A percentile compares a stretch with the other conserved stretches of the same genome.
Evolutionary conservation across 2,113 vertebrate genomes (phyloP).

Genomic region (Odocoileus virginianus): DNA sequence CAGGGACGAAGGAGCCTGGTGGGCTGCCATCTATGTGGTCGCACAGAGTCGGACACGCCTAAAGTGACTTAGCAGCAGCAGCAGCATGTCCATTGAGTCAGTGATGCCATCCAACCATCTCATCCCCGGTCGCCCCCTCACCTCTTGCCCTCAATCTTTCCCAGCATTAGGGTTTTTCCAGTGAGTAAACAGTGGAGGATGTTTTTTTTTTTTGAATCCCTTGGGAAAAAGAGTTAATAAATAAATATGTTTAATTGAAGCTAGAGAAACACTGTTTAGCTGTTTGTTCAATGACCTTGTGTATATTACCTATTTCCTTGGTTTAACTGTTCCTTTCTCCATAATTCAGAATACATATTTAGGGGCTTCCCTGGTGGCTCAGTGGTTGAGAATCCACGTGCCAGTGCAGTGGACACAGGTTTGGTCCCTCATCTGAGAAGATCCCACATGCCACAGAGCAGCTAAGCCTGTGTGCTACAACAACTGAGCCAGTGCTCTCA

Average conservation of each 20-base stretch:
- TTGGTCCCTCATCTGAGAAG: not conserved
- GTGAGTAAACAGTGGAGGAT: not conserved
- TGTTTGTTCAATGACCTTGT: not conserved
- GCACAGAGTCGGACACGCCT: no score
- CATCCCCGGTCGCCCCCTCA: not conserved
- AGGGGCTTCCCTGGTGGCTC: not conserved
- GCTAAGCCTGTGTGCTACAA: not conserved
- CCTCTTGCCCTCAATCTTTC: not conserved
- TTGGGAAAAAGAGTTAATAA: slow-evolving; percentile 11
- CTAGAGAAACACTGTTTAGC: not conserved
- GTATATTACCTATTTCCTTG: not conserved
- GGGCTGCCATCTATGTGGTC: no score
- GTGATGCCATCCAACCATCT: not conserved
- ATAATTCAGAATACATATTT: not conserved
- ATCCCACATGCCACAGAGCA: not conserved
- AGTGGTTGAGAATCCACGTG: not conserved
- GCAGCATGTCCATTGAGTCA: not conserved
- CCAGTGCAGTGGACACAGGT: not conserved
- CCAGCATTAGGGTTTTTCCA: not conserved
- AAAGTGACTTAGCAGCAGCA: no score
- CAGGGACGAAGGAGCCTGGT: no score
- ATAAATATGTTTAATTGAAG: not conserved
- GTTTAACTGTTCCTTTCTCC: not conserved
- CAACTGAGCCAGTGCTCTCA: not conserved
- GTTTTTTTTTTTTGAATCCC: not conserved